These are phyloP conservation scores for Benthochromis sp. DNA, from an alignment of 2,113 vertebrate species.

Conservation along the genomic window DNA sequence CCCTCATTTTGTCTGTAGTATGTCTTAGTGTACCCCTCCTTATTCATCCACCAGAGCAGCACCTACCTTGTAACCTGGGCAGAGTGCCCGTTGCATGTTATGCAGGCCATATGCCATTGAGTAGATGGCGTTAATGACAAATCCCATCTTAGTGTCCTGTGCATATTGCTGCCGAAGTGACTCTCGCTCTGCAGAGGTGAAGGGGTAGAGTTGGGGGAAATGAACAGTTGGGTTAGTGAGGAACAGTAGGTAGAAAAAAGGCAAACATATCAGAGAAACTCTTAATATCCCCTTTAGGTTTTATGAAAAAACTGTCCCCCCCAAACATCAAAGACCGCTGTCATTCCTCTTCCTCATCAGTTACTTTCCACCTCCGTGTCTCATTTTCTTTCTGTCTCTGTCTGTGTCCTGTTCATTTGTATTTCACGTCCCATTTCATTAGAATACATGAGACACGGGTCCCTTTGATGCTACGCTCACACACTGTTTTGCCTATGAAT, in stretches of 20 bases:
- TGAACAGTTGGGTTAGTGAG: background rate
- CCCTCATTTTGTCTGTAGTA: background rate
- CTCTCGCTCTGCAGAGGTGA: constrained; percentile 74
- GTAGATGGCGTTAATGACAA: constrained; percentile 97
- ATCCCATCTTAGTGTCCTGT: constrained; percentile 99
- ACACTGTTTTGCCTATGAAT: constrained; percentile 49
- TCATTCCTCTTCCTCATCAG: constrained; percentile 3
- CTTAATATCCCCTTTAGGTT: background rate
- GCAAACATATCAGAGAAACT: background rate
- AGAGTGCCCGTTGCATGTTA: constrained; percentile 87
- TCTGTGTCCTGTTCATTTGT: constrained; percentile 39
- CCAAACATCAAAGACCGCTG: constrained; percentile 24
- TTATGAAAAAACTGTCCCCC: background rate
- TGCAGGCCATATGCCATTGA: constrained; percentile 96
- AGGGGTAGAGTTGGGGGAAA: background rate
- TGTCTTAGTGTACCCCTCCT: background rate
- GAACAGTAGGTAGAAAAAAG: background rate
- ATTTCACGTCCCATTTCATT: constrained; percentile 48
- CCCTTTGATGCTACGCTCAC: constrained; percentile 49
- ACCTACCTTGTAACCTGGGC: constrained; percentile 78
- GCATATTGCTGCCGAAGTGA: constrained; percentile 88
- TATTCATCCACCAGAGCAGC: background rate
- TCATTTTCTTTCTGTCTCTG: constrained; percentile 10
- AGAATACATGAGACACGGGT: constrained; percentile 45
- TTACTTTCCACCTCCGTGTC: constrained; percentile 14